phyloP scores from a whole-genome alignment of 1,140 invertebrate species.

The Meloidogyne exigua region DNA sequence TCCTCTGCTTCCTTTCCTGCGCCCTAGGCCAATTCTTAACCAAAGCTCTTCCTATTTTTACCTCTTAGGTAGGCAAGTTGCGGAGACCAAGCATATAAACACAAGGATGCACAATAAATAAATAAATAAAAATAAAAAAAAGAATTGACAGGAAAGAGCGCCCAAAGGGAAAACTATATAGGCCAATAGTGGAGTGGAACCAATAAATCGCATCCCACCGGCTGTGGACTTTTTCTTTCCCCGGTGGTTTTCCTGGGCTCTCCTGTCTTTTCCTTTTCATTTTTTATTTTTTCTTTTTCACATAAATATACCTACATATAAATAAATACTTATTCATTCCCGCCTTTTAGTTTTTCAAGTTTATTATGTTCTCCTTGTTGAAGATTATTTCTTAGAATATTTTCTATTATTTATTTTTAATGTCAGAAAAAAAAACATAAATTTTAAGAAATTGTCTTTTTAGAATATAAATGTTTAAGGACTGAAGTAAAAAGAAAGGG shows the following conservation, averaged over 20 bases:
- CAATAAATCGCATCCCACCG: not conserved
- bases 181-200: not conserved
- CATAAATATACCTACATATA: no score
- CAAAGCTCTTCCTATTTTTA: not conserved
- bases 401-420: not conserved
- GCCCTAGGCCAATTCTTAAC: not conserved
- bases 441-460: not conserved
- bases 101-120: not conserved
- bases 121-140: not conserved
- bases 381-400: not conserved
- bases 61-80: not conserved
- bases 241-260: constrained; percentile 1
- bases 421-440: not conserved
- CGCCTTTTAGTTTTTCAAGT: constrained; percentile 5
- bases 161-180: constrained; percentile 1
- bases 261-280: not conserved
- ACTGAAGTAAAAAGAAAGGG: no score
- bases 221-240: not conserved
- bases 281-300: not conserved
- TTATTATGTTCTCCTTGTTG: not conserved
- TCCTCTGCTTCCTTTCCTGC: not conserved
- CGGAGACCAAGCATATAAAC: not conserved
- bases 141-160: not conserved
- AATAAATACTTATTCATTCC: constrained; percentile 11
- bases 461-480: not conserved